phyloP scores from a whole-genome alignment of 2,888 invertebrate species.

The Megastigmus dorsalis region DNA sequence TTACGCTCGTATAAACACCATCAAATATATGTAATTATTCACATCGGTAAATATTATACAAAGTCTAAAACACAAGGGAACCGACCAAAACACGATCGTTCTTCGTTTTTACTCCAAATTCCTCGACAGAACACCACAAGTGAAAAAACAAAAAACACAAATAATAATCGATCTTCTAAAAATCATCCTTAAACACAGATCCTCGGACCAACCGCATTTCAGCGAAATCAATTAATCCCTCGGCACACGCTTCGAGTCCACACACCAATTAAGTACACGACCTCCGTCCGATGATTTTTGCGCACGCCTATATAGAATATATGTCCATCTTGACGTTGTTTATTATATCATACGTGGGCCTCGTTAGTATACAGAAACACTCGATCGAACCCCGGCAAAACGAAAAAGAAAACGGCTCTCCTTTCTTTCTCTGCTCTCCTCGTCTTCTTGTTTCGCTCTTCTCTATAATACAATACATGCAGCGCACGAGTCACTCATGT shows the following conservation, averaged over 20 bases:
- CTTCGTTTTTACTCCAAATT: no score
- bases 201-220: slow-evolving; percentile 12
- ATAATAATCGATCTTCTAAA: not conserved
- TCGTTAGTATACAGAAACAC: slow-evolving; percentile 8
- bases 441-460: no score
- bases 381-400: no score
- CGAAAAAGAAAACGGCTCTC: slow-evolving; percentile 13
- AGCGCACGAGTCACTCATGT: no score
- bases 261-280: slow-evolving; percentile 22
- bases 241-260: not conserved
- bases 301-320: no score
- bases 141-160: not conserved
- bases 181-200: not conserved
- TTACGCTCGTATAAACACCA: no score
- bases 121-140: no score
- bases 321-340: no score
- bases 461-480: no score
- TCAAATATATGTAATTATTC: not conserved
- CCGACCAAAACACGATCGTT: no score
- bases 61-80: not conserved
- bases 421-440: not conserved
- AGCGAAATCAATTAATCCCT: slow-evolving; percentile 29
- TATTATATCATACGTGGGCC: no score
- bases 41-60: not conserved
- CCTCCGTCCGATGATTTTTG: not conserved